phyloP scores from a whole-genome alignment of 2,888 invertebrate species.

The Trichogramma dendrolimi region DNA sequence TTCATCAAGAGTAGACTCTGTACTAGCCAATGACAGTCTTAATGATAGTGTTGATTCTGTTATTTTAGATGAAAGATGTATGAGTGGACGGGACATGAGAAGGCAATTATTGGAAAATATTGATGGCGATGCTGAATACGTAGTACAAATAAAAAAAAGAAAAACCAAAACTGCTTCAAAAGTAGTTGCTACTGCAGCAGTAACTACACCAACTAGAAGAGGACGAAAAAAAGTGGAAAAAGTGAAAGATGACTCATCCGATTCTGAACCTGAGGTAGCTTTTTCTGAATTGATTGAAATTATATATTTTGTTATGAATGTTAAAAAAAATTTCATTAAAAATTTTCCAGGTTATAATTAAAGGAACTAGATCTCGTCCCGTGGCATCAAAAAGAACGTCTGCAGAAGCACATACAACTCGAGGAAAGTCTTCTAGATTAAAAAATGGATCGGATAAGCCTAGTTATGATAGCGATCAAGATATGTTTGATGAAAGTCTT shows the following conservation, averaged over 20 bases:
- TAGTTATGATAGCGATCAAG: conserved; percentile 35
- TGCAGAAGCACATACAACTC: conserved; percentile 17
- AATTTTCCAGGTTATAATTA: conserved; percentile 35
- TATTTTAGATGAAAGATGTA: conserved; percentile 42
- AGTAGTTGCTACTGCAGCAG: conserved; percentile 11
- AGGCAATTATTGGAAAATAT: conserved; percentile 38
- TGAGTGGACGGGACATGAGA: conserved; percentile 37
- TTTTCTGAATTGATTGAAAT: no score
- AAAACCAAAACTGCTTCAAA: conserved; percentile 24
- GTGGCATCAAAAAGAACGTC: conserved; percentile 3
- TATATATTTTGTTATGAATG: neutral
- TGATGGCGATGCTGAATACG: conserved; percentile 44
- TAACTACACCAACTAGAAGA: conserved; percentile 22
- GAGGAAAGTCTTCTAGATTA: conserved; percentile 11
- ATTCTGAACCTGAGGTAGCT: conserved; percentile 40
- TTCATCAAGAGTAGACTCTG: conserved; percentile 17
- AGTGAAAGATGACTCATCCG: conserved; percentile 27
- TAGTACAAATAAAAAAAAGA: conserved; percentile 43
- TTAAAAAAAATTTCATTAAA: neutral
- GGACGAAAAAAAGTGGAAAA: conserved; percentile 28
- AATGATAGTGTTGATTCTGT: conserved; percentile 42
- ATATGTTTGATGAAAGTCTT: conserved; percentile 38
- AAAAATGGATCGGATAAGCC: conserved; percentile 20
- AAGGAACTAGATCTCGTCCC: conserved; percentile 39
- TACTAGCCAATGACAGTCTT: conserved; percentile 23